phyloP scores from a whole-genome alignment of 2,797 vertebrate genomes.

The Cynodonichthys magdalenae region DNA sequence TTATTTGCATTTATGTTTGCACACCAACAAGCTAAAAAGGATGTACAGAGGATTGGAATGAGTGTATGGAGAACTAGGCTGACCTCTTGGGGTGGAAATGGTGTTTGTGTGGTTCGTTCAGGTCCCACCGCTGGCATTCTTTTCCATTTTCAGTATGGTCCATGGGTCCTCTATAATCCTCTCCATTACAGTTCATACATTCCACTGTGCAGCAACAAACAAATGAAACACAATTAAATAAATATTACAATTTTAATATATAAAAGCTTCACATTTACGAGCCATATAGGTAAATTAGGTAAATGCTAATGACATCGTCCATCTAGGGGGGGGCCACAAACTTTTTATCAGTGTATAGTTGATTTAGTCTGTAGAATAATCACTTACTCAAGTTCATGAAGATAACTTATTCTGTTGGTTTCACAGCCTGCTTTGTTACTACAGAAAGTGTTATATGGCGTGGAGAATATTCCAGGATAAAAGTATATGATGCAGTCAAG shows the following conservation, averaged over 20 bases:
- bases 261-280: background rate
- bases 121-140: slow-evolving; percentile 97
- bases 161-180: slow-evolving; percentile 95
- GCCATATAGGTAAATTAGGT: background rate
- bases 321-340: too few relatives aligned
- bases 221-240: background rate
- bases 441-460: too few relatives aligned
- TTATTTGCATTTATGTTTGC: slow-evolving; percentile 11
- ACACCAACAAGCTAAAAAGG: slow-evolving; percentile 22
- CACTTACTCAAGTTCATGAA: too few relatives aligned
- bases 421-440: too few relatives aligned
- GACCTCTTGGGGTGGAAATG: slow-evolving; percentile 92
- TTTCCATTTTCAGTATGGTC: slow-evolving; percentile 95
- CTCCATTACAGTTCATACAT: slow-evolving; percentile 95
- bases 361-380: too few relatives aligned
- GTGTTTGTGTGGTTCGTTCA: slow-evolving; percentile 93
- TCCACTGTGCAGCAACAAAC: slow-evolving; percentile 83
- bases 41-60: background rate
- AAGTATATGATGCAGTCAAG: too few relatives aligned
- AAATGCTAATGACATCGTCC: too few relatives aligned
- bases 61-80: slow-evolving; percentile 15
- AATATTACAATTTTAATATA: background rate
- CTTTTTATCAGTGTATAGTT: too few relatives aligned
- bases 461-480: too few relatives aligned
- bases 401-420: too few relatives aligned